Percentiles rank a stretch among this genome's conserved stretches.
phyloP scores from a whole-genome alignment of 2,113 vertebrate species.

The Laterallus jamaicensis region DNA sequence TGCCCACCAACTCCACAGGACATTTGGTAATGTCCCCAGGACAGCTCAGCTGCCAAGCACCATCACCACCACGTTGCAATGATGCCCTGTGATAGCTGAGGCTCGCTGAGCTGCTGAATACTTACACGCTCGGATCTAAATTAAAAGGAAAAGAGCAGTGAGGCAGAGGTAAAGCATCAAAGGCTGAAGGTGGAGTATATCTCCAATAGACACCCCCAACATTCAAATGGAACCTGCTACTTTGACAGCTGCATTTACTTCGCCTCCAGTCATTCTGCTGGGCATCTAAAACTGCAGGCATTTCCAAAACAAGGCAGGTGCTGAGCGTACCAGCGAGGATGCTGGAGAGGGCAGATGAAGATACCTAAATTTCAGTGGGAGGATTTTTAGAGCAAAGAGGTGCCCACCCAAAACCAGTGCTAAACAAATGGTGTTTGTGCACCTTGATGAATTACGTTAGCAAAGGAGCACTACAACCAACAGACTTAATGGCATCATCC shows the following conservation, averaged over 20 bases:
- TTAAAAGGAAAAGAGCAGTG: not conserved
- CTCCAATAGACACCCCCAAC: not conserved
- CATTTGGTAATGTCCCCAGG: not conserved
- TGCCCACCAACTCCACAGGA: not conserved
- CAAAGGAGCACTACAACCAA: not conserved
- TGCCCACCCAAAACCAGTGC: not conserved
- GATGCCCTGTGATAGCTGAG: not conserved
- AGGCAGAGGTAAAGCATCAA: not conserved
- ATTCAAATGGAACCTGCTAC: not conserved
- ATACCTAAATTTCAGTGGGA: not conserved
- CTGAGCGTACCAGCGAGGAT: not conserved
- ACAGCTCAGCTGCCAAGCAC: not conserved
- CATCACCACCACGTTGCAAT: rapidly evolving
- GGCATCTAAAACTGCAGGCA: not conserved
- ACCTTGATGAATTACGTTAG: not conserved
- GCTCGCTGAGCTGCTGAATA: not conserved
- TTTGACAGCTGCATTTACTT: not conserved
- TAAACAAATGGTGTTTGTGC: not conserved
- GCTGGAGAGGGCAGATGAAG: not conserved
- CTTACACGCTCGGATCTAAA: not conserved
- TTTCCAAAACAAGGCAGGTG: not conserved
- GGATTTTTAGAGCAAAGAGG: not conserved
- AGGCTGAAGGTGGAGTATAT: not conserved
- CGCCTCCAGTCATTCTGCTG: not conserved
- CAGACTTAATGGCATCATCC: not conserved